Base-by-base conservation (phyloP, 2,888 invertebrate species). In the Bugulina stolonifera region DNA sequence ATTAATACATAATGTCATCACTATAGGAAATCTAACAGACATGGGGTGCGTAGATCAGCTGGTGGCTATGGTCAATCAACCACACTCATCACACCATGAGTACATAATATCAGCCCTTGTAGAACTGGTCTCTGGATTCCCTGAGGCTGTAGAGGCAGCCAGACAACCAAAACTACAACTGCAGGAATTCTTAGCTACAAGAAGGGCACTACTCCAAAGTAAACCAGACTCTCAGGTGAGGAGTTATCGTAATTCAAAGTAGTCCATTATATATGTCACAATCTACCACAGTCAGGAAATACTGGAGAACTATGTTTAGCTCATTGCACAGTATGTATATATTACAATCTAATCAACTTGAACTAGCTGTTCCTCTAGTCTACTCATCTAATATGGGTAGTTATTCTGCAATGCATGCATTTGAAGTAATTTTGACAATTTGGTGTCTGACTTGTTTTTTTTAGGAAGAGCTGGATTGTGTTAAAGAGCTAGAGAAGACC, bases 381-480 rank as follows among this genome's bases (percentile, higher is more conserved):
- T n/a, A n/a, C n/a, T n/a, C n/a, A n/a, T n/a, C n/a, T n/a, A n/a
- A n/a, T n/a, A n/a, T n/a, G n/a, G n/a, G n/a, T n/a, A n/a, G n/a
- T n/a, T n/a, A n/a, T n/a, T n/a, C n/a, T n/a, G n/a, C n/a, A n/a
- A n/a, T n/a, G n/a, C n/a, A n/a, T n/a, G n/a, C n/a, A n/a, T n/a
- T n/a, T n/a, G n/a, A n/a, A n/a, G n/a, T n/a, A n/a, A n/a, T n/a
- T n/a, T n/a, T n/a, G n/a, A n/a, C n/a, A n/a, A n/a, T n/a, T n/a
- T n/a, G n/a, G n/a, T n/a, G n/a, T n/a, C n/a, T n/a, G n/a, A n/a
- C n/a, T n/a, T n/a, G n/a, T n/a, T n/a, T n/a, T 52, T 77, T 76
- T 55, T 75, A 80, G 77, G 82, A 82, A 73, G 80, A 80, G 72
- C 73, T 73, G n/a, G 76, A 79, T 43, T 79, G 79, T 75, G 79